These are phyloP conservation scores for Uropetala carovei DNA, from an alignment of 2,888 invertebrate genomes.

Conservation along the genomic window DNA sequence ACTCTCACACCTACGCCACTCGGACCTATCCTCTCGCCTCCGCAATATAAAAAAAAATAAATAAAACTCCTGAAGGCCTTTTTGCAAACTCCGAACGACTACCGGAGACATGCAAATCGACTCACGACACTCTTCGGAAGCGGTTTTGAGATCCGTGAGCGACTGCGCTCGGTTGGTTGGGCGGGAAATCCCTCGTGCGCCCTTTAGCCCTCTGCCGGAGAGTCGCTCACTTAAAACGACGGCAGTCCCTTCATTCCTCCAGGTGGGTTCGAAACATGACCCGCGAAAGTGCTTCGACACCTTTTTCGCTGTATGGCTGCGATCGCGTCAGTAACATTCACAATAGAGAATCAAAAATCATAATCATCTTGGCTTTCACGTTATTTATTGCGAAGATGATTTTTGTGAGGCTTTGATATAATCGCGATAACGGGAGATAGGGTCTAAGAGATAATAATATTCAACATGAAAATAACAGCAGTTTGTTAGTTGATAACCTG, in stretches of 20 bases:
- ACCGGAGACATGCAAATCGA: slow-evolving; percentile 1
- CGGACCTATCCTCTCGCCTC: neutral
- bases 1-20: neutral
- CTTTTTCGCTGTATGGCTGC: no score
- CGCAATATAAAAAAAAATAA: neutral
- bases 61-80: neutral
- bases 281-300: neutral
- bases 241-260: neutral
- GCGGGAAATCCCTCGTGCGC: neutral
- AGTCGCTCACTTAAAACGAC: slow-evolving; percentile 37
- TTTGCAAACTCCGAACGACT: neutral
- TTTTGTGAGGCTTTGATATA: no score
- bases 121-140: neutral
- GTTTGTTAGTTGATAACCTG: no score
- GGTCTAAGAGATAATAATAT: no score
- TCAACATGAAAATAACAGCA: no score
- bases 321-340: no score
- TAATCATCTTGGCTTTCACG: no score
- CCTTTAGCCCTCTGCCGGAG: slow-evolving; percentile 46
- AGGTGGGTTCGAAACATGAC: neutral
- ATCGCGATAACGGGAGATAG: no score
- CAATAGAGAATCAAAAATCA: no score
- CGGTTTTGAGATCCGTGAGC: neutral
- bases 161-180: slow-evolving; percentile 2
- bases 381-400: no score